Percentiles rank a stretch among this genome's conserved stretches.
Evolutionary conservation across 2,888 invertebrate species (phyloP).

Genomic region (Patella depressa): DNA sequence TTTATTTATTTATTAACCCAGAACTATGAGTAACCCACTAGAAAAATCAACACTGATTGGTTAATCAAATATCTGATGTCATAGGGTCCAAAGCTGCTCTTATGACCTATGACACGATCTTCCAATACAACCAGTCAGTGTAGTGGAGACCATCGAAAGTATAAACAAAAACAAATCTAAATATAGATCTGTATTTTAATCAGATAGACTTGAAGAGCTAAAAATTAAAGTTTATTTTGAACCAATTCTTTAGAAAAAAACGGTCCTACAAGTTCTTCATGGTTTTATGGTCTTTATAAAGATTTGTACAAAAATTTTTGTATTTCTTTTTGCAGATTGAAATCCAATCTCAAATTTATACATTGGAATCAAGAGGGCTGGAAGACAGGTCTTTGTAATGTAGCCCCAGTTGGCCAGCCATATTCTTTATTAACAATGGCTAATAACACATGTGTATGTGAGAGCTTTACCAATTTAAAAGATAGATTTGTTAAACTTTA

Average conservation of each 20-base stretch:
- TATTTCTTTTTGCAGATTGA: constrained; percentile 55
- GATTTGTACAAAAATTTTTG: background rate
- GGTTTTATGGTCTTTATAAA: background rate
- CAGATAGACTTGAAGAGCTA: too few species aligned
- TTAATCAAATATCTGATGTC: too few species aligned
- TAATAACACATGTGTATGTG: constrained; percentile 71
- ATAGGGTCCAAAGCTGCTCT: too few species aligned
- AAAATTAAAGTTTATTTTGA: too few species aligned
- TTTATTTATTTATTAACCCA: too few species aligned
- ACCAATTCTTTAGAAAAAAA: background rate
- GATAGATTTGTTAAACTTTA: constrained; percentile 70
- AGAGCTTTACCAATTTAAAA: constrained; percentile 66
- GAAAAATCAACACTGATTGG: too few species aligned
- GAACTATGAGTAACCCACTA: too few species aligned
- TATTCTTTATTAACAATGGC: constrained; percentile 70
- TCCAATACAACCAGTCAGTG: too few species aligned
- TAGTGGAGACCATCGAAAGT: too few species aligned
- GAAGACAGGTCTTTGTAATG: constrained; percentile 72
- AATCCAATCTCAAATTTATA: constrained; percentile 68
- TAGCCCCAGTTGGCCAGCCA: constrained; percentile 70
- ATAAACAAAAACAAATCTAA: too few species aligned
- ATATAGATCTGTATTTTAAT: too few species aligned
- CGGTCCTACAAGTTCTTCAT: background rate
- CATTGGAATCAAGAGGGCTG: constrained; percentile 73
- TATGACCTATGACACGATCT: too few species aligned